Percentiles rank a stretch among this genome's conserved stretches.
phyloP scores from a whole-genome alignment of 2,113 vertebrate species.

The Lichenostomus cassidix region DNA sequence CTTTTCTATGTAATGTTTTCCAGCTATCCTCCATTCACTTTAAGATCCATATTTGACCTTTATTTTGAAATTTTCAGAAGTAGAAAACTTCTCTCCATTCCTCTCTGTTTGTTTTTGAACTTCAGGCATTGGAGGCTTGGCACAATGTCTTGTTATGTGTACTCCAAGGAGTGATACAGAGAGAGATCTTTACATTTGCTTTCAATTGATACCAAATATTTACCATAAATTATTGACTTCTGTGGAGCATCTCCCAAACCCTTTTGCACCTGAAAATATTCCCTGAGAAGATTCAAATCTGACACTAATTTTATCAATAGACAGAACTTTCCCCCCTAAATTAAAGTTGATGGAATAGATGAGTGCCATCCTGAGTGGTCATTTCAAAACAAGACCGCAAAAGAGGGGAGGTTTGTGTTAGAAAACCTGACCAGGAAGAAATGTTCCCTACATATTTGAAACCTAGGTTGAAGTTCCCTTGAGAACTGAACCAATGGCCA shows the following conservation, averaged over 20 bases:
- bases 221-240: rapidly evolving
- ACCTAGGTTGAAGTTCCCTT: background rate
- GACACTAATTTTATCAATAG: background rate
- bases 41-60: background rate
- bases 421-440: background rate
- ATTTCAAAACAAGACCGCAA: background rate
- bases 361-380: rapidly evolving
- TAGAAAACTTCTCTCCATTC: background rate
- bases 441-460: background rate
- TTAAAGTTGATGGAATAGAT: background rate
- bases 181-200: background rate
- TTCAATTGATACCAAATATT: background rate
- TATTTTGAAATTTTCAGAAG: background rate
- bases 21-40: background rate
- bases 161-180: background rate
- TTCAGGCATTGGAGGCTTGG: background rate
- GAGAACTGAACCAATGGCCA: background rate
- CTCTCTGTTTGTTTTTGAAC: background rate
- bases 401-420: background rate
- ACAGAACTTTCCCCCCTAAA: rapidly evolving
- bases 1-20: background rate
- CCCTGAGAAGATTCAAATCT: background rate
- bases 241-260: background rate
- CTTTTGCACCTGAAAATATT: background rate
- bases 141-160: background rate